Base-by-base conservation (phyloP, 1,140 invertebrate species). In the Dendroctonus ponderosae region DNA sequence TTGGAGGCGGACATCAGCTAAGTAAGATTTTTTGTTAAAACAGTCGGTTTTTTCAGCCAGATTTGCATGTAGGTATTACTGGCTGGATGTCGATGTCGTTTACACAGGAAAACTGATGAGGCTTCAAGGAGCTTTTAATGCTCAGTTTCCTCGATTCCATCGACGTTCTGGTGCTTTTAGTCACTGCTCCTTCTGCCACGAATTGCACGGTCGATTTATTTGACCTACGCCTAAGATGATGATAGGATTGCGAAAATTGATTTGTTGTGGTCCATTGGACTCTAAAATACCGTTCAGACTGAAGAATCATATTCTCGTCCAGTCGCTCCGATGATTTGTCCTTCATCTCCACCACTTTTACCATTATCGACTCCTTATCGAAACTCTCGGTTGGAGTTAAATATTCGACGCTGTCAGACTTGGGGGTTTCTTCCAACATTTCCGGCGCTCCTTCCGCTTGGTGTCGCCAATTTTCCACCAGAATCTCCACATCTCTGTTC, bases 401-500 rank as follows among this genome's bases (percentile, higher is more conserved):
- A 7, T 57, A 41, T 39, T 57, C 11, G 37, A 38, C 26, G 39
- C n/a, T 5, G 4, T 57, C 26, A n/a, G 9, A 5, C 53, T 38
- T 9, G 8, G 9, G 37, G n/a, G 54, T 40, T 57, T 40, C 39
- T 41, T 57, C 6, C n/a, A 57, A 42, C 9, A 11, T 46, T 38
- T 49, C 6, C 6, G 43, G 43, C 39, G 43, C 11, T 7, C 48
- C 48, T 7, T 53, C 48, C 9, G 46, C 14, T 14, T 54, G 39
- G 3, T 51, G 41, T 2, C n/a, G 40, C 50, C 63, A 66, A 8
- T 61, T 70, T 11, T 67, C 38, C 3, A 70, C 48, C 41, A 70
- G 41, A 15, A 67, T 40, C 39, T 71, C 58, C 0, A 76, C 71
- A 52, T 76, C 74, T 37, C 63, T 54, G 50, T 69, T 77, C 76